phyloP scores from a whole-genome alignment of 2,888 invertebrate species.

The Ormyrus nitidulus region DNA sequence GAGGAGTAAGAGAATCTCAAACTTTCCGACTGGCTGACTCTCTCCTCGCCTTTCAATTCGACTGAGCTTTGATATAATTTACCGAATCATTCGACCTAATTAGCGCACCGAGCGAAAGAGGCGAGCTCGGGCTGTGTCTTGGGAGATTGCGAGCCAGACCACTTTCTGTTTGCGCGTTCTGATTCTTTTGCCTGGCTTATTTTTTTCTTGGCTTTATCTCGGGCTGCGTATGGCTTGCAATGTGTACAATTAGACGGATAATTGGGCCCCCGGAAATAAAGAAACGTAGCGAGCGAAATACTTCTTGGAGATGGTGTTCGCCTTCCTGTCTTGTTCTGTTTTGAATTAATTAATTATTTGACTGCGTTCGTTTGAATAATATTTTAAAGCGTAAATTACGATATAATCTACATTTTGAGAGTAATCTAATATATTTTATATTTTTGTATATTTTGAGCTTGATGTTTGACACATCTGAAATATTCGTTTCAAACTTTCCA shows the following conservation, averaged over 20 bases:
- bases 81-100: slow-evolving; percentile 31
- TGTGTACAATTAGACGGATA: neutral
- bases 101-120: slow-evolving; percentile 9
- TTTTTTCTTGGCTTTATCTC: neutral
- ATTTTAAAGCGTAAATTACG: no score
- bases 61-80: slow-evolving; percentile 21
- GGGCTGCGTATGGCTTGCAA: neutral
- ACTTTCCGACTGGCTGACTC: no score
- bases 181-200: slow-evolving; percentile 10
- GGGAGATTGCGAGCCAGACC: neutral
- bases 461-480: no score
- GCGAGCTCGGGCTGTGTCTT: neutral
- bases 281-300: neutral
- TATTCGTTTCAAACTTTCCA: no score
- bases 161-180: neutral
- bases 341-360: no score
- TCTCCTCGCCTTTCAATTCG: slow-evolving; percentile 10
- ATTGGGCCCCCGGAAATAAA: neutral
- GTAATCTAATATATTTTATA: no score
- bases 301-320: no score
- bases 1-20: neutral
- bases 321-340: no score
- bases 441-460: no score
- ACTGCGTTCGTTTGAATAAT: no score
- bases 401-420: no score